These are phyloP conservation scores for Orchesella flavescens DNA, from an alignment of 2,888 invertebrate genomes.

Conservation along the genomic window DNA sequence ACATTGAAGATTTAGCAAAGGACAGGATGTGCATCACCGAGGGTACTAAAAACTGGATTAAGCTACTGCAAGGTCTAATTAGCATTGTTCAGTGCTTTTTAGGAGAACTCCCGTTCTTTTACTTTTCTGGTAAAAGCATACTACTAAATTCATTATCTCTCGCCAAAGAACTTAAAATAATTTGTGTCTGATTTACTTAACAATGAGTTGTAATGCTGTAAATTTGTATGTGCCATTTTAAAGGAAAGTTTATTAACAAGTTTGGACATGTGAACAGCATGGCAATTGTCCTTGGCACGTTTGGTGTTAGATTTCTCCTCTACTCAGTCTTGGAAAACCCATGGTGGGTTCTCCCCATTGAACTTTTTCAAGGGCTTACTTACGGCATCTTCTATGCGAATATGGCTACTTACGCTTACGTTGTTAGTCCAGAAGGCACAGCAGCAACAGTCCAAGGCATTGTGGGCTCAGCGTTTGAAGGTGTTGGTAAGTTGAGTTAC, in stretches of 20 bases:
- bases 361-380: slow-evolving; percentile 89
- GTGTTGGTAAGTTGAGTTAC: slow-evolving; percentile 78
- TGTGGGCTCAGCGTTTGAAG: slow-evolving; percentile 90
- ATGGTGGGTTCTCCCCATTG: slow-evolving; percentile 89
- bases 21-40: background rate
- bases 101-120: slow-evolving; percentile 91
- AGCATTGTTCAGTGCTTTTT: slow-evolving; percentile 87
- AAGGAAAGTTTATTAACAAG: slow-evolving; percentile 82
- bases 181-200: no score
- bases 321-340: slow-evolving; percentile 87
- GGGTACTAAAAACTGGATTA: slow-evolving; percentile 76
- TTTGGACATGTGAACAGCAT: slow-evolving; percentile 88
- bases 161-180: no score
- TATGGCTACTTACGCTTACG: slow-evolving; percentile 91
- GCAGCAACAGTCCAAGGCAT: slow-evolving; percentile 92
- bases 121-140: slow-evolving; percentile 78
- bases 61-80: slow-evolving; percentile 84
- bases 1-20: slow-evolving; percentile 52
- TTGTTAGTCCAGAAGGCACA: slow-evolving; percentile 87
- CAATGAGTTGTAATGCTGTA: no score
- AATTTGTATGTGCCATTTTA: no score
- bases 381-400: slow-evolving; percentile 91
- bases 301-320: slow-evolving; percentile 86
- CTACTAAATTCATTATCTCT: no score
- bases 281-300: slow-evolving; percentile 86